Evolutionary conservation across 2,113 vertebrate species (phyloP), one percentile per base, ranked within the genome.

Genomic region (Saguinus midas): DNA sequence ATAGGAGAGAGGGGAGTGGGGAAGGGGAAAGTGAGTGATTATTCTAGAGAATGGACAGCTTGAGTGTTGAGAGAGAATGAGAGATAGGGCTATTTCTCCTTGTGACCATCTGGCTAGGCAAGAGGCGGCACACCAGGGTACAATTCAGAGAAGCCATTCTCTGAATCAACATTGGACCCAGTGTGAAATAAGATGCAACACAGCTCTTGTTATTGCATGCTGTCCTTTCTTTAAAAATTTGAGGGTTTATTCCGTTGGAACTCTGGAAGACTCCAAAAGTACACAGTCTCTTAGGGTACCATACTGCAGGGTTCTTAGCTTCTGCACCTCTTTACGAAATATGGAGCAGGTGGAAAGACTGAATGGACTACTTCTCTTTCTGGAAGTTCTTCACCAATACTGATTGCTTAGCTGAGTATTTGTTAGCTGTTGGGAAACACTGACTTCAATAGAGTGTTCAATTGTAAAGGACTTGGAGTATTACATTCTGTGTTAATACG

Each of bases 221-320:
- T 76, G 43, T 85, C 57, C 37, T 80, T 92, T 20, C 70, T 82
- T 91, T 90, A 75, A 92, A 87, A 29, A 8, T 18, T 84, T 70
- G 58, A 79, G 25, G 9, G 9, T 40, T 87, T 68, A 57, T n/a
- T 91, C 35, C 52, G 0, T 64, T 81, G 81, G 80, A 85, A 40
- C 35, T 84, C 10, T 23, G 55, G n/a, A 27, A 84, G 17, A 40
- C 27, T 48, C 21, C 8, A 25, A 16, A 93, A 86, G 45, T 83
- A 75, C 27, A 64, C 27, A 64, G 27, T 64, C 12, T 64, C 61
- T 64, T 32, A 64, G 61, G 61, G 35, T 2, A 2, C 50, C 16
- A 12, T 5, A 3, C 9, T 32, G 6, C 0, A 6, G 3, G 0
- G 37, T 50, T 35, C 10, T 50, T 4, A 18, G 20, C 35, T 73